Base-by-base conservation (phyloP, 2,113 vertebrate genomes). In the Probosciger aterrimus region DNA sequence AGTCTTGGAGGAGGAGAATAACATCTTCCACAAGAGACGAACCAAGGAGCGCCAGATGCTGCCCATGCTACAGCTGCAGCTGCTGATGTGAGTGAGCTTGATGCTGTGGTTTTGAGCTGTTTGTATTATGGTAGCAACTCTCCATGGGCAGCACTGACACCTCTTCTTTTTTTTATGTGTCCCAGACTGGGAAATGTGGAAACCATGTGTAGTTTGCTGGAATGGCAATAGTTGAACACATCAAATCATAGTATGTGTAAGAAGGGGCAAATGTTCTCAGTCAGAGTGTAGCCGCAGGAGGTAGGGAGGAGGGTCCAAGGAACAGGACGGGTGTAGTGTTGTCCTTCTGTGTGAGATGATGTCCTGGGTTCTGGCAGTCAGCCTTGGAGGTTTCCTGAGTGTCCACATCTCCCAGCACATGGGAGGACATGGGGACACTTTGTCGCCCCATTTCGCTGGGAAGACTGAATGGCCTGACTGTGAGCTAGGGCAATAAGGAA, bases 1-100 rank as follows among this genome's bases (percentile, higher is more conserved):
- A 2, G 96, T 99, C 39, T 96, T 95, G 67, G 98, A 99, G 86
- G 98, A 99, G 1, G 98, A 99, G 9, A 99, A 99, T 97, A 99
- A 99, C 95, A 98, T 99, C 89, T 99, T 99, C 94, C 98, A 95
- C 67, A 98, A 62, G 73, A 97, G 37, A 6, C 97, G 99, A 90
- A 98, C 96, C 52, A 98, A 98, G 35, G 99, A 99, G 95, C 98
- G 99, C 31, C 98, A 98, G 91, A 97, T 78, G 95, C 95, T 99
- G 92, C 99, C 99, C 14, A 95, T 99, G 95, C 92, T 99, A 62
- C 99, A 99, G 97, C 87, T 98, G 70, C 97, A 99, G 91, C 98
- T 99, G 82, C 98, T 99, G 76, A 95, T 99, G 99, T 99, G 97
- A 99, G 99, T 98, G 64, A 82, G 55, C 69, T 90, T 0, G 0